These are phyloP conservation scores for Bactericera cockerelli DNA, from an alignment of 1,140 invertebrate genomes.

Conservation along the genomic window DNA sequence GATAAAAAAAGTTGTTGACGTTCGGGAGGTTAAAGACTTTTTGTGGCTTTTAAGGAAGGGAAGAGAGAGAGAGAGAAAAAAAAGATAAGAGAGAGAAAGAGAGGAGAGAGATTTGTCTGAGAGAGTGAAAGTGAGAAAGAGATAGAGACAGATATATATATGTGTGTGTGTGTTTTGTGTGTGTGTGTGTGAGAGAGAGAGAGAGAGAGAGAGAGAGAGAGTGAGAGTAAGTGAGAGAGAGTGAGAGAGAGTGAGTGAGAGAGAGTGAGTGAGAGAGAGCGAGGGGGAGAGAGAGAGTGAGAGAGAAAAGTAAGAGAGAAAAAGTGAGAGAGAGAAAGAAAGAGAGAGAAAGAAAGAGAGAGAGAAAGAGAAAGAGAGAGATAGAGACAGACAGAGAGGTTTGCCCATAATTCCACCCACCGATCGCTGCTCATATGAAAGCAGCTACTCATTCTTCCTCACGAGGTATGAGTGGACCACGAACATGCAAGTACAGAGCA, in stretches of 20 bases:
- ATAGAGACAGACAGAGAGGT: too few relatives aligned
- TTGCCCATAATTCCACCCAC: background rate
- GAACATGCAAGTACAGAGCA: too few relatives aligned
- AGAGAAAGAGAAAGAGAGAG: slow-evolving; percentile 2
- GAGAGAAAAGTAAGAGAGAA: background rate
- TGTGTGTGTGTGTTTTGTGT: too few relatives aligned
- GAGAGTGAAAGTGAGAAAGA: background rate
- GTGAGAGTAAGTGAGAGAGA: background rate
- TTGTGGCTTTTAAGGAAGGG: background rate
- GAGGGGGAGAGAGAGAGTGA: slow-evolving; percentile 2
- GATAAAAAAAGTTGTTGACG: background rate
- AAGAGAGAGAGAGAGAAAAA: background rate
- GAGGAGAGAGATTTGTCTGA: background rate
- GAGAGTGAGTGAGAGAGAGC: slow-evolving; percentile 7
- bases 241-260: slow-evolving; percentile 2
- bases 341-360: background rate
- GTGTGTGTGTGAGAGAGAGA: too few relatives aligned
- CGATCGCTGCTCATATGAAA: too few relatives aligned
- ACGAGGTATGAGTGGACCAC: too few relatives aligned
- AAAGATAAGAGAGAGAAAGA: background rate
- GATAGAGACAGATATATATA: too few relatives aligned
- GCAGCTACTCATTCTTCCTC: too few relatives aligned
- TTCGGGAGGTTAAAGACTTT: background rate
- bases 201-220: too few relatives aligned
- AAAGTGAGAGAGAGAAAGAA: background rate